These are phyloP conservation scores for Macroteleia sp. DNA, from an alignment of 2,888 invertebrate genomes.

Conservation along the genomic window DNA sequence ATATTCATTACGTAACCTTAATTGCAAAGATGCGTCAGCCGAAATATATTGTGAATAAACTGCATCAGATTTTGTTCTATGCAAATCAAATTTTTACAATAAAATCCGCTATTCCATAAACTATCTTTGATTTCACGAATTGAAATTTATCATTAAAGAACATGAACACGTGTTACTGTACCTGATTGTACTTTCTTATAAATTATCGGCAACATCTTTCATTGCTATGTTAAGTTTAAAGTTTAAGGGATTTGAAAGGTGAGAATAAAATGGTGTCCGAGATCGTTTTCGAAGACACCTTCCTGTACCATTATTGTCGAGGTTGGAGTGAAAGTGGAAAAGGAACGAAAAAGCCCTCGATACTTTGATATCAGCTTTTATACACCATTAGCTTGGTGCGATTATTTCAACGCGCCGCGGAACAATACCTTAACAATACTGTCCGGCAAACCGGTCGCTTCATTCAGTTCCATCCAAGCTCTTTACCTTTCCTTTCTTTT, in stretches of 20 bases:
- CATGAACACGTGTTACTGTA: slow-evolving; percentile 54
- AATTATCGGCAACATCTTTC: slow-evolving; percentile 24
- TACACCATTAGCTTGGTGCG: slow-evolving; percentile 80
- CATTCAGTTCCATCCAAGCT: slow-evolving; percentile 59
- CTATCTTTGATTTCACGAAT: slow-evolving; percentile 6
- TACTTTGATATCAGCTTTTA: slow-evolving; percentile 82
- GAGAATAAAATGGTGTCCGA: no score
- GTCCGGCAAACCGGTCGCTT: slow-evolving; percentile 67
- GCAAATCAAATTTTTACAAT: slow-evolving; percentile 37
- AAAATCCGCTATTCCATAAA: slow-evolving; percentile 33
- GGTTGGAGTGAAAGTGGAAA: no score
- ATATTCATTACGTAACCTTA: slow-evolving; percentile 71
- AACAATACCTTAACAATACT: slow-evolving; percentile 82
- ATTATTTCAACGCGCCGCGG: slow-evolving; percentile 78
- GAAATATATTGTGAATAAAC: slow-evolving; percentile 53
- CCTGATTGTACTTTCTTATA: no score
- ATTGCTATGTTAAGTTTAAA: no score
- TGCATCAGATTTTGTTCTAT: slow-evolving; percentile 30
- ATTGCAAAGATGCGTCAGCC: slow-evolving; percentile 58
- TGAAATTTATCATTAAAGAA: slow-evolving; percentile 37
- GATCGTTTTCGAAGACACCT: background rate
- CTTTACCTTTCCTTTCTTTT: slow-evolving; percentile 58
- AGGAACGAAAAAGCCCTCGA: slow-evolving; percentile 57
- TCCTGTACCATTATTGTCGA: background rate
- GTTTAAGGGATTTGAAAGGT: no score